Evolutionary conservation across 2,888 invertebrate genomes (phyloP).

Genomic region (Desoria tigrina): DNA sequence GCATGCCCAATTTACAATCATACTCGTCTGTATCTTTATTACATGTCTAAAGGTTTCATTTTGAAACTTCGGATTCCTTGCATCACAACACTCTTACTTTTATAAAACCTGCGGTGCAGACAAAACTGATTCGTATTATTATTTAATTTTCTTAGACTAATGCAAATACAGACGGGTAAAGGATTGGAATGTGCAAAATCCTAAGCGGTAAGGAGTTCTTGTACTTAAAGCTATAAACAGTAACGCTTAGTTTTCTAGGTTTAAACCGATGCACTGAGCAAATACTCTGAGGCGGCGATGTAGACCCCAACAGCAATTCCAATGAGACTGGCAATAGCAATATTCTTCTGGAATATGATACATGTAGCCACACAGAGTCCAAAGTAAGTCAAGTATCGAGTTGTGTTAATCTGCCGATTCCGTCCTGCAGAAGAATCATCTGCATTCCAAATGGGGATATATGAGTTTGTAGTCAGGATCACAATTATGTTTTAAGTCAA

Average conservation of each 20-base stretch:
- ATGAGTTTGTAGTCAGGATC: neutral
- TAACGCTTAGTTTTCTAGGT: neutral
- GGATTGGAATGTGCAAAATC: no score
- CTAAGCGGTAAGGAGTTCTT: no score
- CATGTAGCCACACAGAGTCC: slow-evolving; percentile 81
- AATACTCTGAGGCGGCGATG: slow-evolving; percentile 82
- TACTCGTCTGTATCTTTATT: no score
- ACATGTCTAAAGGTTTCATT: no score
- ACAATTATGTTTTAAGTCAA: neutral
- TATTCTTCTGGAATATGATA: slow-evolving; percentile 80
- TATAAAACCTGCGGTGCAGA: no score
- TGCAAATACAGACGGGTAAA: no score
- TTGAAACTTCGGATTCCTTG: no score
- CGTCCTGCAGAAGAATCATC: slow-evolving; percentile 52
- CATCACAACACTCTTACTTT: no score
- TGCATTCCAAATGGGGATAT: slow-evolving; percentile 28
- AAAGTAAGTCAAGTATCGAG: slow-evolving; percentile 79
- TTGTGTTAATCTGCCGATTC: slow-evolving; percentile 61
- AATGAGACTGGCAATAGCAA: slow-evolving; percentile 73
- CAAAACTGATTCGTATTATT: no score
- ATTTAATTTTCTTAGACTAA: no score
- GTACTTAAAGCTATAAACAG: no score
- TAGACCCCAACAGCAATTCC: slow-evolving; percentile 79
- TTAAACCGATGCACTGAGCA: slow-evolving; percentile 58
- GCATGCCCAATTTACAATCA: no score